These are phyloP conservation scores for Potamarius usumacintae DNA, from an alignment of 2,113 vertebrate genomes.

Conservation along the genomic window DNA sequence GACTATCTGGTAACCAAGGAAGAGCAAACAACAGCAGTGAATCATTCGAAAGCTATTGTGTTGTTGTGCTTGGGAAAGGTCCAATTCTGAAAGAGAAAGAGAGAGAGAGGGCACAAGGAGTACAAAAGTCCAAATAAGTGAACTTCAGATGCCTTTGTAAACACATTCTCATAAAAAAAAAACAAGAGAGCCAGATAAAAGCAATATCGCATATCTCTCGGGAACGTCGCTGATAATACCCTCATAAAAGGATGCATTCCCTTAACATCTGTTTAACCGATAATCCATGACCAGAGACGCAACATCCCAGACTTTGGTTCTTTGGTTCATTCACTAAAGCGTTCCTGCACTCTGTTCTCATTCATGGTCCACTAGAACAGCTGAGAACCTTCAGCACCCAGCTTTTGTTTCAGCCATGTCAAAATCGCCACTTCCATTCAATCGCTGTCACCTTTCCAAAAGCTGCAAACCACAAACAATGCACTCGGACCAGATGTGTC, in stretches of 20 bases:
- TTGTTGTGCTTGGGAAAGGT: constrained; percentile 70
- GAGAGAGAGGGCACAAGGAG: constrained; percentile 15
- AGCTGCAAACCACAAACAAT: constrained; percentile 85
- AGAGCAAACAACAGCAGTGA: constrained; percentile 75
- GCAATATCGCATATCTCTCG: constrained; percentile 19
- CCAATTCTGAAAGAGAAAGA: constrained; percentile 54
- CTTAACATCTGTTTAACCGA: constrained; percentile 17
- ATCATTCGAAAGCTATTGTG: constrained; percentile 74
- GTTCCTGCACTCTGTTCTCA: constrained; percentile 32
- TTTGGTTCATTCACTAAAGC: constrained; percentile 60
- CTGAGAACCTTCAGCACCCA: constrained; percentile 84
- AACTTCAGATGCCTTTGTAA: constrained; percentile 37
- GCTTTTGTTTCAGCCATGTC: constrained; percentile 81
- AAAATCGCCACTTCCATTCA: constrained; percentile 76
- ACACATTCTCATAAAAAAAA: constrained; percentile 30
- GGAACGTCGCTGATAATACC: constrained; percentile 14
- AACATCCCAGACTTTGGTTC: constrained; percentile 38
- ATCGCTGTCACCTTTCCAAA: constrained; percentile 82
- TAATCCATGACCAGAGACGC: background rate
- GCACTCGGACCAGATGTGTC: constrained; percentile 86
- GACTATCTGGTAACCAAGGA: constrained; percentile 73
- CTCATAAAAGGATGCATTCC: constrained; percentile 13
- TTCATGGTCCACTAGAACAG: constrained; percentile 71
- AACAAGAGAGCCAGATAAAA: constrained; percentile 24
- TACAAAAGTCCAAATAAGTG: constrained; percentile 32